These are phyloP conservation scores for Pseudorasbora parva DNA, from an alignment of 2,113 vertebrate species.

Conservation along the genomic window DNA sequence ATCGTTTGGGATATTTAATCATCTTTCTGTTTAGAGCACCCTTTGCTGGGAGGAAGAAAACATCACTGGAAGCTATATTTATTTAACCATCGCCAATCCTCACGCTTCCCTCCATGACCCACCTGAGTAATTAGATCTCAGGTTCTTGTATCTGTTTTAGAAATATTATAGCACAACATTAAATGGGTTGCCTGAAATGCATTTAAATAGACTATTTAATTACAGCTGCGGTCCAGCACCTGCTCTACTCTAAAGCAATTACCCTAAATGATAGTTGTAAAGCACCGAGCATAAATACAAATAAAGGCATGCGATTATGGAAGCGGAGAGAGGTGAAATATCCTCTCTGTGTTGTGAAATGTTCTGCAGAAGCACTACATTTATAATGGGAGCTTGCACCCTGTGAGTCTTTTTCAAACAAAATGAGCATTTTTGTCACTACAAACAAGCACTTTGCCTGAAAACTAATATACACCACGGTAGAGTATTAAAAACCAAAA, in stretches of 20 bases:
- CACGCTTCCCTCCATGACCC: neutral
- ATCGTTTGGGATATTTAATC: neutral
- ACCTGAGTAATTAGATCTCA: neutral
- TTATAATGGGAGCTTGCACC: neutral
- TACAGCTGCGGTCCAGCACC: constrained; percentile 12
- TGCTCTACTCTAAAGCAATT: neutral
- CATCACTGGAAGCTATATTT: too few relatives aligned
- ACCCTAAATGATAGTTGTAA: neutral
- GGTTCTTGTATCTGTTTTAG: neutral
- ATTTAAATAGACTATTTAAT: constrained; percentile 1
- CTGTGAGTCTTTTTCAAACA: neutral
- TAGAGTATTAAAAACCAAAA: too few relatives aligned
- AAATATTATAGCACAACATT: neutral
- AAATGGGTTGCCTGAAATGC: constrained; percentile 18
- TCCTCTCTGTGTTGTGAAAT: neutral
- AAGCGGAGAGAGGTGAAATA: neutral
- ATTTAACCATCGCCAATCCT: neutral
- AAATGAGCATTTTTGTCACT: neutral
- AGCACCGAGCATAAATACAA: neutral
- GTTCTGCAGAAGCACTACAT: neutral
- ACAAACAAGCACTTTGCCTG: neutral
- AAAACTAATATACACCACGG: too few relatives aligned
- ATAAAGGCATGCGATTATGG: neutral
- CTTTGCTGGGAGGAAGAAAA: neutral
- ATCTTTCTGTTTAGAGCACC: neutral